Evolutionary conservation across 2,113 vertebrate species (phyloP).

Genomic region (Trichomycterus rosablanca): DNA sequence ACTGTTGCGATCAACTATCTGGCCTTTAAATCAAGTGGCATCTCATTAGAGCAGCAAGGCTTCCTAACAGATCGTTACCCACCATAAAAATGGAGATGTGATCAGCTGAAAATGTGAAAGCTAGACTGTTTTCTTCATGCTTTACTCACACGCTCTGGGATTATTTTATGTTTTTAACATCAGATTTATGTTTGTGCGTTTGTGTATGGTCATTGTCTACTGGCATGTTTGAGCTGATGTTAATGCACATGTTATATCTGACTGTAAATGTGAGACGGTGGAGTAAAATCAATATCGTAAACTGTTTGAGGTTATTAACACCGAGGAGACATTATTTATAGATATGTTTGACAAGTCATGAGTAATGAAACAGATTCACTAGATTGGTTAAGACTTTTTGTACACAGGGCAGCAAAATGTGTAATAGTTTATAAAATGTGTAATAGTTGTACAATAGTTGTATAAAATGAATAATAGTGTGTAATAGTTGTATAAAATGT

Average conservation of each 20-base stretch:
- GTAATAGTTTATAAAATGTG: no score
- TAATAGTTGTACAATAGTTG: no score
- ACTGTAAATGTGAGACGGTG: constrained; percentile 1
- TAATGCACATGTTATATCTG: constrained; percentile 12
- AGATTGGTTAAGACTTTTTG: no score
- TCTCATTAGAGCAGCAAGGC: constrained; percentile 69
- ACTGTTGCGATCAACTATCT: constrained; percentile 54
- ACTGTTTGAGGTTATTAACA: neutral
- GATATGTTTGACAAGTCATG: no score
- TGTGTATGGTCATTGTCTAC: neutral
- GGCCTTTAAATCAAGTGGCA: constrained; percentile 73
- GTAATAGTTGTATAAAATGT: no score
- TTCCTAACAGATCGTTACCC: constrained; percentile 57
- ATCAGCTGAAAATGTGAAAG: constrained; percentile 51
- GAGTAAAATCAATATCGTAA: constrained; percentile 12
- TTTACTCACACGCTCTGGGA: constrained; percentile 12
- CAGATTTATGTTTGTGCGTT: no score
- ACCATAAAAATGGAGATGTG: constrained; percentile 64
- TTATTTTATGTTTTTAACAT: neutral
- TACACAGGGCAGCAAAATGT: no score
- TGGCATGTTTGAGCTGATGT: no score
- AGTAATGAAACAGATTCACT: no score
- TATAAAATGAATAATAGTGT: no score
- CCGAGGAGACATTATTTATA: no score
- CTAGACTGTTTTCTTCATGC: constrained; percentile 52